A percentile compares a stretch with the other conserved stretches of the same genome.
phyloP scores from a whole-genome alignment of 1,140 invertebrate species.

The Macrotrachela quadricornifera region DNA sequence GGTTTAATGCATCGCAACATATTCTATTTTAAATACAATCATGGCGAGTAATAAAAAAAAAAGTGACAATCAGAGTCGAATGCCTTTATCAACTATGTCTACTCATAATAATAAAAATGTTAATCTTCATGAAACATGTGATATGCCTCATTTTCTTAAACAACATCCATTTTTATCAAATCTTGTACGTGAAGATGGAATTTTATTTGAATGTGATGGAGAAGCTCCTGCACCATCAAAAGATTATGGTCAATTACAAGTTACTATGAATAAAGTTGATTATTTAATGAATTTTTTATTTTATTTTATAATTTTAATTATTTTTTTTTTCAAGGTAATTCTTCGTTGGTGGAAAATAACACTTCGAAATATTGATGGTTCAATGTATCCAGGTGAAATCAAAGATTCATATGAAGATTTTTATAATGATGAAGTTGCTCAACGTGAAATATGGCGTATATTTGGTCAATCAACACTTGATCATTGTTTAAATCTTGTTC shows the following conservation, averaged over 20 bases:
- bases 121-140: no score
- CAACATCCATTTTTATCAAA: no score
- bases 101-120: no score
- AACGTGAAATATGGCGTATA: background rate
- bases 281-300: background rate
- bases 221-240: constrained; percentile 6
- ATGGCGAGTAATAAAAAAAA: no score
- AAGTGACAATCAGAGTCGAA: no score
- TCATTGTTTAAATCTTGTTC: constrained; percentile 1
- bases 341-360: constrained; percentile 4
- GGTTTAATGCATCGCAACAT: no score
- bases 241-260: constrained; percentile 5
- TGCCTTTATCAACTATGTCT: no score
- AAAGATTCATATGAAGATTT: constrained; percentile 6
- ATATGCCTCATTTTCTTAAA: no score
- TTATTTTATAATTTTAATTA: no score
- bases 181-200: no score
- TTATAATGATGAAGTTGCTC: constrained; percentile 1
- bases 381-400: constrained; percentile 5
- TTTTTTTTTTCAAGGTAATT: background rate
- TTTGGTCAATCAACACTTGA: background rate
- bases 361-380: background rate
- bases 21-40: no score
- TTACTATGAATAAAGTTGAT: background rate
- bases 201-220: background rate